Base-by-base conservation (phyloP, 2,113 vertebrate genomes). In the Varanus komodoensis region DNA sequence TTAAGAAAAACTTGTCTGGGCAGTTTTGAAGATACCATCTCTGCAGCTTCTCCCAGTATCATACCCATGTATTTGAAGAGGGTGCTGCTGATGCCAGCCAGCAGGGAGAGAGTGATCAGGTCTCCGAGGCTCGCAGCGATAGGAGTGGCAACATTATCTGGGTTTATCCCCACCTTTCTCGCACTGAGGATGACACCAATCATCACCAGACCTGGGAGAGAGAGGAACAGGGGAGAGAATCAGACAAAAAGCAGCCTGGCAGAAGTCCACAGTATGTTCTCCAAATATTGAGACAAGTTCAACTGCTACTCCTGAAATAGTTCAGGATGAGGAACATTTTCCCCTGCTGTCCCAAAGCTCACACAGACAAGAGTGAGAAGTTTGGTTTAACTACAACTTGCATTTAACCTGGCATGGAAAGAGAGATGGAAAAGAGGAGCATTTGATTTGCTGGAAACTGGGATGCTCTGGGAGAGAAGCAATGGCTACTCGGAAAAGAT, bases 41-140 rank as follows among this genome's bases (percentile, higher is more conserved):
- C 84, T 48, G 84, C 38, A 93, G 87, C 54, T 77, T 0, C 86
- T 73, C 86, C 78, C 54, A 25, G 44, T 57, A 44, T 80, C 89
- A 11, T 96, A 99, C 99, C 98, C 96, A 90, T 98, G 91, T 98
- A 97, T 57, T 95, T 95, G 92, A 97, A 98, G 85, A 99, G 97
- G 0, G 96, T 96, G 89, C 96, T 99, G 98, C 99, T 98, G 94
- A 99, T 97, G 44, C 97, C 97, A 0, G 99, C 99, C 94, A 99
- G 97, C 85, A 99, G 96, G 38, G 98, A 98, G 90, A 99, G 96
- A 0, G 99, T 99, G 96, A 99, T 98, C 89, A 99, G 90, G 94
- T 99, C 99, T 23, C 99, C 99, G 52, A 99, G 98, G 94, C 98
- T 99, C n/a, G 99, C 99, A 4, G 99, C 99, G 27, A 99, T 98